Conservation (phyloP, 2,888 invertebrate species). For the Athalia cordata region DNA sequence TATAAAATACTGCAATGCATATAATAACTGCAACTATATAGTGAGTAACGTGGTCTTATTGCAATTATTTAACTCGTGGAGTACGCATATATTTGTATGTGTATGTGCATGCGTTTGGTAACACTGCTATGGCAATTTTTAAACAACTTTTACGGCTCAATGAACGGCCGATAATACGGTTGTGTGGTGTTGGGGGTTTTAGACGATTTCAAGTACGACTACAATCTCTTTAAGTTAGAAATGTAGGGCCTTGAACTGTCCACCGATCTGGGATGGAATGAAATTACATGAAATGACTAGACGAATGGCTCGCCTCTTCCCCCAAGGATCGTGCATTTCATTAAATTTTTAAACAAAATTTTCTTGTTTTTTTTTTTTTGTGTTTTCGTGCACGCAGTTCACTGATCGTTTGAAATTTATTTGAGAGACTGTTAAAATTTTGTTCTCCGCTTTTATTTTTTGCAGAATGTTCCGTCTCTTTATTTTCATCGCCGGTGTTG, state of each 20-base stretch:
- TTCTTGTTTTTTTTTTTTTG: neutral
- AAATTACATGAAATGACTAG: constrained; percentile 1
- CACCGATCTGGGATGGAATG: constrained; percentile 11
- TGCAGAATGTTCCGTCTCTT: constrained; percentile 39
- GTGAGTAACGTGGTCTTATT: too few species aligned
- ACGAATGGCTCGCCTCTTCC: neutral
- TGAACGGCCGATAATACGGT: too few species aligned
- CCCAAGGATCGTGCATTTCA: neutral
- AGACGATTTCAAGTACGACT: constrained; percentile 44
- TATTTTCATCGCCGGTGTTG: constrained; percentile 21
- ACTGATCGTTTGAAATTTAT: neutral
- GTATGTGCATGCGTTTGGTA: too few species aligned
- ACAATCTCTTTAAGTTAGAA: constrained; percentile 35
- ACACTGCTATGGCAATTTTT: too few species aligned
- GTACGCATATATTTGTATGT: too few species aligned
- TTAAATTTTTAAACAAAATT: too few species aligned
- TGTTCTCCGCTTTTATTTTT: neutral
- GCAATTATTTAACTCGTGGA: too few species aligned
- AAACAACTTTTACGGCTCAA: too few species aligned
- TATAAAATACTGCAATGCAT: too few species aligned
- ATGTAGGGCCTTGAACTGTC: constrained; percentile 17
- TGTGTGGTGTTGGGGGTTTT: constrained; percentile 1
- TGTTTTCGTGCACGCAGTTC: neutral
- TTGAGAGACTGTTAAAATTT: neutral
- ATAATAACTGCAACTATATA: too few species aligned